Base-by-base conservation (phyloP, 2,113 vertebrate species). In the Etheostoma cragini region DNA sequence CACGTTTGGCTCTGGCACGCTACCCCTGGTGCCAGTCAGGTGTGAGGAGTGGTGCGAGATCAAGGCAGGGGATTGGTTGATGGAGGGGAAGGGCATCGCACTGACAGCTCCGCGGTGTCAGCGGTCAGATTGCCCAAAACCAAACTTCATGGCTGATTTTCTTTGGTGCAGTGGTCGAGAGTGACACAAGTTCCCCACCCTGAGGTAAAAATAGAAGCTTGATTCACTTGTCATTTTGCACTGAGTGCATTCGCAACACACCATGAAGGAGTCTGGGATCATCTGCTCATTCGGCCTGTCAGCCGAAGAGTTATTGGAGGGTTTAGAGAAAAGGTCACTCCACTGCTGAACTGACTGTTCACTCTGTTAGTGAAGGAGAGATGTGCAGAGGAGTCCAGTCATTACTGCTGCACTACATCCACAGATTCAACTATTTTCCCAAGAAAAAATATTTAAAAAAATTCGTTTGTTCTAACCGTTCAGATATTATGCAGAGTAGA, bases 101-200 rank as follows among this genome's bases (percentile, higher is more conserved):
- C 66, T 93, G 94, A 94, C 95, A 94, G 90, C 93, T 94, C 88
- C 8, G 79, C 83, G 89, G 92, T 93, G 93, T 95, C 95, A 94
- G 84, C 90, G 92, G 89, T 93, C 91, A 91, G 90, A 92, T 94
- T 83, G 93, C 87, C 90, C 89, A 88, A 91, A 94, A 94, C 88
- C 93, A 94, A 91, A 93, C 90, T 93, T 93, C 91, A 89, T 67
- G 75, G 81, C 71, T 53, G 83, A 89, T 92, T 88, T 89, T 91
- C 92, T 91, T 85, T 85, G 88, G 68, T 56, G 78, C 74, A 42
- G 72, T 73, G 82, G 80, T 75, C 5, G 61, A 78, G 86, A 91
- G 76, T 92, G 93, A 93, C 93, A 93, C 83, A 75, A 86, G 76
- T 87, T 63, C 62, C 38, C 45, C 47, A 0, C 79, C 88, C 89